Evolutionary conservation across 2,113 vertebrate genomes (phyloP).

Genomic region (Oryzias celebensis): DNA sequence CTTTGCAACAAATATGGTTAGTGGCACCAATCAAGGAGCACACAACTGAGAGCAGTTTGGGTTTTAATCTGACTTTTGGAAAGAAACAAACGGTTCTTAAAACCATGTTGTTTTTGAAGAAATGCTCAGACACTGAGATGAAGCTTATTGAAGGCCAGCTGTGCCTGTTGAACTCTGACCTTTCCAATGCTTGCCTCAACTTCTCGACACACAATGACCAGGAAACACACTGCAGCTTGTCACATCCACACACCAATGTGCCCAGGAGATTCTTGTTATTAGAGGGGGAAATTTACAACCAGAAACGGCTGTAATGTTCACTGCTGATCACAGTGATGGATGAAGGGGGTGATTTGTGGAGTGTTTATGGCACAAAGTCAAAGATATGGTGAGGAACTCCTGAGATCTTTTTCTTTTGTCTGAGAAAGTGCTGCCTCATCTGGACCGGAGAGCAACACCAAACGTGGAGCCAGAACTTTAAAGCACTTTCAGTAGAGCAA

Average conservation of each 20-base stretch:
- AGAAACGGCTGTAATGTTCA: constrained; percentile 59
- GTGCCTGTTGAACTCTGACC: constrained; percentile 56
- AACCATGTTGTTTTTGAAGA: background rate
- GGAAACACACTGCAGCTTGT: constrained; percentile 65
- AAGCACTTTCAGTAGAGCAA: constrained; percentile 4
- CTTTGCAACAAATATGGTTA: too few relatives aligned
- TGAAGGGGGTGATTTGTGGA: constrained; percentile 65
- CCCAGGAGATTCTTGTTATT: constrained; percentile 49
- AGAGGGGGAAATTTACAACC: constrained; percentile 75
- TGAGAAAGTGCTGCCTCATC: background rate
- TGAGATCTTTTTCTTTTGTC: constrained; percentile 2
- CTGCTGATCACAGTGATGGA: constrained; percentile 71
- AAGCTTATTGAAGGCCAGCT: constrained; percentile 5
- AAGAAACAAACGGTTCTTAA: too few relatives aligned
- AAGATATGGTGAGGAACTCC: constrained; percentile 26
- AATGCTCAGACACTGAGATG: background rate
- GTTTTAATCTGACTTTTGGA: too few relatives aligned
- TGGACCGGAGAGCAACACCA: background rate
- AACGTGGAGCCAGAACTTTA: constrained; percentile 1
- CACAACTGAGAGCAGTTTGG: too few relatives aligned
- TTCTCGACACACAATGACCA: constrained; percentile 71
- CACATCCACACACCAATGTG: constrained; percentile 48
- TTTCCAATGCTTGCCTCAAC: constrained; percentile 31
- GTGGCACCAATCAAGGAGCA: too few relatives aligned
- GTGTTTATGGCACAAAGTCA: constrained; percentile 58